Conservation (phyloP, 2,888 invertebrate species). For the Bruchidius siliquastri region DNA sequence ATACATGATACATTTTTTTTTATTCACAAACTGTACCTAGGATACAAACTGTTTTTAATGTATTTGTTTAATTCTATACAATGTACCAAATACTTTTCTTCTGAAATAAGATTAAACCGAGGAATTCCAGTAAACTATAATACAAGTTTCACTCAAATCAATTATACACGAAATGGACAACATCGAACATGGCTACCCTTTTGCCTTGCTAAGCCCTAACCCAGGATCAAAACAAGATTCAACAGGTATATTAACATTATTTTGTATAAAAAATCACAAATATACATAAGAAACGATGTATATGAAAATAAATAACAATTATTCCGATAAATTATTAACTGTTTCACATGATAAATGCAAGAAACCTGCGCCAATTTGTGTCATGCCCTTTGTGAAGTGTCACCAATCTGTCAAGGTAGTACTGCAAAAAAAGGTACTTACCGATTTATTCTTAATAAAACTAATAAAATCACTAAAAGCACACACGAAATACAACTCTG, state of each 20-base stretch:
- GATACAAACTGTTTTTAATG: no score
- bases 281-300: neutral
- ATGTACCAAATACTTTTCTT: no score
- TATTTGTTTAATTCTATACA: no score
- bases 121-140: no score
- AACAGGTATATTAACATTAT: neutral
- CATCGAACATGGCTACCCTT: neutral
- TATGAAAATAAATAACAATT: neutral
- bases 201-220: neutral
- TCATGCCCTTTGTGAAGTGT: constrained; percentile 3
- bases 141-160: no score
- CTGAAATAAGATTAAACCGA: no score
- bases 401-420: constrained; percentile 7
- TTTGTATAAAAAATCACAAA: neutral
- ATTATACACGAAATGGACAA: neutral
- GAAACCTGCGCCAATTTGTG: neutral
- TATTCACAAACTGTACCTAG: no score
- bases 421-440: neutral
- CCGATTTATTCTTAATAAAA: constrained; percentile 1
- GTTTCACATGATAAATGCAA: neutral
- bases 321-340: neutral
- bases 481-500: constrained; percentile 7
- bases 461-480: constrained; percentile 9
- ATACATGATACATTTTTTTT: no score
- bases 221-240: neutral